Conservation (phyloP, 2,888 invertebrate species). For the Netelia fuscicornis region DNA sequence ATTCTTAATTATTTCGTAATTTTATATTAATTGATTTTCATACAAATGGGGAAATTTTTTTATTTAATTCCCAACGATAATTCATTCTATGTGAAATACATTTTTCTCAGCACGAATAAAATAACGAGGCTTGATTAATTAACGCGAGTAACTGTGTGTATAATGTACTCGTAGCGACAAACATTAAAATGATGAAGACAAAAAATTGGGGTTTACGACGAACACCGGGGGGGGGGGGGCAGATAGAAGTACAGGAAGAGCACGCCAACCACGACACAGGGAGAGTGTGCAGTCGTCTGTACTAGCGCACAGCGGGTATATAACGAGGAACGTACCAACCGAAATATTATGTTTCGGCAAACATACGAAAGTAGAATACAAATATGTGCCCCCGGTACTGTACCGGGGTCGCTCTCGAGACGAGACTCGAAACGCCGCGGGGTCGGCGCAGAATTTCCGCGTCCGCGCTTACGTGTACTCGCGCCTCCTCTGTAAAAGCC, state of each 20-base stretch:
- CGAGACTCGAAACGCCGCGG: slow-evolving; percentile 70
- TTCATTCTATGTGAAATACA: neutral
- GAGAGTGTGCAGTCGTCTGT: slow-evolving; percentile 37
- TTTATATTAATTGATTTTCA: neutral
- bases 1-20: too few species aligned
- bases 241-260: neutral
- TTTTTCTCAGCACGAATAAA: neutral
- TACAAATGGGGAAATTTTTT: neutral
- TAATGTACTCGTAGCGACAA: neutral
- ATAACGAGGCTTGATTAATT: slow-evolving; percentile 34
- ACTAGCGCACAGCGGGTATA: slow-evolving; percentile 34
- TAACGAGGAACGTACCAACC: slow-evolving; percentile 73
- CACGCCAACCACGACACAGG: neutral
- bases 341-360: slow-evolving; percentile 84
- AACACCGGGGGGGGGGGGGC: slow-evolving; percentile 1
- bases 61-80: neutral
- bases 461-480: slow-evolving; percentile 64
- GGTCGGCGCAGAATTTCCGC: slow-evolving; percentile 36
- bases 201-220: slow-evolving; percentile 12
- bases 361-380: slow-evolving; percentile 83
- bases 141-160: slow-evolving; percentile 27
- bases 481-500: slow-evolving; percentile 37
- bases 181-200: slow-evolving; percentile 30
- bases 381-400: slow-evolving; percentile 79
- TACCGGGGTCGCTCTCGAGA: slow-evolving; percentile 68